These are phyloP conservation scores for Epicauta chinensis DNA, from an alignment of 1,140 invertebrate genomes.

Conservation along the genomic window DNA sequence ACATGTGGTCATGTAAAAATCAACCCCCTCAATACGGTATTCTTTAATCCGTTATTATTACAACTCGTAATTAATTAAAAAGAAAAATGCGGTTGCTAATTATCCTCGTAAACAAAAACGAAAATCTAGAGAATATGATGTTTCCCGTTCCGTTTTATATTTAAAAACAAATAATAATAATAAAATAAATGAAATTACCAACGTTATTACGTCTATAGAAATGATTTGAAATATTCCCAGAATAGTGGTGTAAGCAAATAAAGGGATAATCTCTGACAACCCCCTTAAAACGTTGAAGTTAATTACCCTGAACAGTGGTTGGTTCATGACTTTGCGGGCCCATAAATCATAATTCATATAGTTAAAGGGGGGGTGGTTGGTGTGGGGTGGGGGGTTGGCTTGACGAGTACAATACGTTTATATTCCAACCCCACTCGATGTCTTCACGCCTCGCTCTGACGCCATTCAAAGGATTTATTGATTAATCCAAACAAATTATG, in stretches of 20 bases:
- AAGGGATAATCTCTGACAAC: constrained; percentile 3
- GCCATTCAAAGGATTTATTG: constrained; percentile 21
- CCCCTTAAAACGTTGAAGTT: constrained; percentile 24
- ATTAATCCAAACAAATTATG: constrained; percentile 13
- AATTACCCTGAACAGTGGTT: constrained; percentile 37
- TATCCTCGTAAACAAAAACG: constrained; percentile 5
- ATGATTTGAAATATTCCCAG: constrained; percentile 7
- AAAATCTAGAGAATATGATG: neutral
- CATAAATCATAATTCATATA: constrained; percentile 37
- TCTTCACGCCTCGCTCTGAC: constrained; percentile 27
- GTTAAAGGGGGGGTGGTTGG: neutral
- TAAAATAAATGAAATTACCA: too few relatives aligned
- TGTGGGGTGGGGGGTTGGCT: constrained; percentile 22
- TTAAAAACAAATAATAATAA: too few relatives aligned
- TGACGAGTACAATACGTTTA: constrained; percentile 26
- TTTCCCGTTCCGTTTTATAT: too few relatives aligned
- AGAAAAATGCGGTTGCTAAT: constrained; percentile 2
- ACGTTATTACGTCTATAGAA: neutral
- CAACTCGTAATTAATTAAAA: constrained; percentile 1
- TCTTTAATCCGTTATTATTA: too few relatives aligned
- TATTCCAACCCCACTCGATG: constrained; percentile 19
- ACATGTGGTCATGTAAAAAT: constrained; percentile 4
- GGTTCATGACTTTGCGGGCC: constrained; percentile 28
- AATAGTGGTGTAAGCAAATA: constrained; percentile 4
- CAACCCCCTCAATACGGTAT: too few relatives aligned